Base-by-base conservation (phyloP, 2,797 vertebrate species). In the Rallus crepitans region DNA sequence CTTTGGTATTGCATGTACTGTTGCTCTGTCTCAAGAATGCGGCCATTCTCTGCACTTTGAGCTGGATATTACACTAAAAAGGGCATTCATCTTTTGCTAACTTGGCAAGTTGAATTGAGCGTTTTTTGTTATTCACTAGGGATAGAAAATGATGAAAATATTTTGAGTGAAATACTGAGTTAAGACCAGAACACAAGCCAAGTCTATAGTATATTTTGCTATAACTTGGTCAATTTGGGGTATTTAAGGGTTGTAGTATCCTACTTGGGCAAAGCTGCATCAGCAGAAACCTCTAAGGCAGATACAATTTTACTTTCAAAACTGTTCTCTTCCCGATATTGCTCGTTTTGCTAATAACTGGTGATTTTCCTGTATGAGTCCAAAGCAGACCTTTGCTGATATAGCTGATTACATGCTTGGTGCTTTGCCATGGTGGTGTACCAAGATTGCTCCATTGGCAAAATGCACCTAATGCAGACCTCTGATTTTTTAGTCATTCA, bases 401-500 rank as follows among this genome's bases (percentile, higher is more conserved):
- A 61, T 5, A 83, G 80, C 63, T 86, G 76, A 91, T 95, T 83
- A 88, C 15, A 16, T 72, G 57, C 82, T 79, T 77, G 87, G 71
- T 82, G 40, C 81, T 93, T 94, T 94, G 59, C 72, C 59, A 76
- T 25, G 37, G 47, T 72, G 19, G 39, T 60, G 16, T 84, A 79
- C 42, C 14, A 72, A 63, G 83, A 86, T 76, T 90, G 63, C 63
- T 81, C 24, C 90, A 37, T 77, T 93, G 95, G 60, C 71, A 84
- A 92, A 94, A 87, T 89, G 76, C 47, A 89, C 30, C 56, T 90
- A 73, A 87, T 76, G 42, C 48, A 45, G 23, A 56, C 52, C 35
- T 93, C 79, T 94, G 87, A 85, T 89, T 96, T 96, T 37, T 92
- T 63, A 91, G 82, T 85, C 12, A 70, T 87, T 92, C 64, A 50